Conservation (phyloP, 2,888 invertebrate genomes). For the Drosophila pullipes region DNA sequence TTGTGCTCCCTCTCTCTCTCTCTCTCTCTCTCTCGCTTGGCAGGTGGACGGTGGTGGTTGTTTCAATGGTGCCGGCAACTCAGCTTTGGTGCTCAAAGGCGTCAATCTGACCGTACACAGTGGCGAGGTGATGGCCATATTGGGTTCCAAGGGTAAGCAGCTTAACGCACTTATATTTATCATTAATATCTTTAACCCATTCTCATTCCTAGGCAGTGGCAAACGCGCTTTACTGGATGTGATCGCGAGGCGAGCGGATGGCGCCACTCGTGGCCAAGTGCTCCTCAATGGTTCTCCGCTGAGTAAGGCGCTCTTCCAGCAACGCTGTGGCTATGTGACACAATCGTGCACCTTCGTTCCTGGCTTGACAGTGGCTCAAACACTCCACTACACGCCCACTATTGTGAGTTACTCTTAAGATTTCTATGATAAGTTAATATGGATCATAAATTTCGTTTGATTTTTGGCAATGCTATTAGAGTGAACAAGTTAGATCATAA, state of each 20-base stretch:
- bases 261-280: conserved; percentile 94
- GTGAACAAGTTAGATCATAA: background rate
- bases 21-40: conserved; percentile 33
- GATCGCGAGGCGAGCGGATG: conserved; percentile 92
- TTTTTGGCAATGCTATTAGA: background rate
- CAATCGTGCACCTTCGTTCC: conserved; percentile 94
- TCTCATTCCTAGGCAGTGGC: conserved; percentile 90
- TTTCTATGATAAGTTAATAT: background rate
- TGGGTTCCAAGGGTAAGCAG: conserved; percentile 94
- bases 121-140: conserved; percentile 96
- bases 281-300: conserved; percentile 94
- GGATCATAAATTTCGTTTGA: background rate
- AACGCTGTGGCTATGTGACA: conserved; percentile 94
- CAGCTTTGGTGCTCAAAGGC: conserved; percentile 95
- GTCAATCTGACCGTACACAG: conserved; percentile 96
- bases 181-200: background rate
- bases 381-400: conserved; percentile 91
- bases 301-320: conserved; percentile 92
- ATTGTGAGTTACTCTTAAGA: conserved; percentile 87
- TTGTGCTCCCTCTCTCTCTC: conserved; percentile 42
- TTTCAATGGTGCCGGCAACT: conserved; percentile 91
- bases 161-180: background rate
- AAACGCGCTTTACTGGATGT: conserved; percentile 97
- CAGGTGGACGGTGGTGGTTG: conserved; percentile 93
- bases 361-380: conserved; percentile 95